Evolutionary conservation across 1,140 invertebrate genomes (phyloP).

Genomic region (Apis dorsata): DNA sequence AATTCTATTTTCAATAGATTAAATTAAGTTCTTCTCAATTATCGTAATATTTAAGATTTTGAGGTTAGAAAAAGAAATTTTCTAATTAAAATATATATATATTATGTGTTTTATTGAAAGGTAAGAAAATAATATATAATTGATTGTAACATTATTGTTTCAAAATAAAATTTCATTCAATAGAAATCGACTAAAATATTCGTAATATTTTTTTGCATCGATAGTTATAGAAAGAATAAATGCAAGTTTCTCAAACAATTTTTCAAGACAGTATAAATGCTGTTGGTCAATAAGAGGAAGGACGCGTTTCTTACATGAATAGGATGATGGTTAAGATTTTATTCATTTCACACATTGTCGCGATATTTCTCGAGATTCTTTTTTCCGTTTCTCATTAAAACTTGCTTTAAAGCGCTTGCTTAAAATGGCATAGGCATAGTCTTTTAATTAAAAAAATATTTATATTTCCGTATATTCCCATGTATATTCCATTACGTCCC

Average conservation of each 20-base stretch:
- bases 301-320: background rate
- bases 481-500: too few relatives aligned
- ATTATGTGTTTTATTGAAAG: background rate
- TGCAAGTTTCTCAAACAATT: background rate
- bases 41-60: too few relatives aligned
- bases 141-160: background rate
- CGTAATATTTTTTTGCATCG: background rate
- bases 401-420: background rate
- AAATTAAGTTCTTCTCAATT: too few relatives aligned
- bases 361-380: background rate
- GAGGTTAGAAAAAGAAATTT: too few relatives aligned
- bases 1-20: too few relatives aligned
- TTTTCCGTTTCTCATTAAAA: background rate
- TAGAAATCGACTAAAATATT: background rate
- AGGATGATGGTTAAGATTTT: background rate
- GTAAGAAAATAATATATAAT: too few relatives aligned
- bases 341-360: background rate
- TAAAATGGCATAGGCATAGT: background rate
- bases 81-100: too few relatives aligned
- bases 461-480: too few relatives aligned
- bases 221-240: background rate
- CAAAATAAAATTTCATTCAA: background rate
- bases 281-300: constrained; percentile 17
- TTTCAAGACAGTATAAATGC: background rate
- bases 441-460: constrained; percentile 5